Evolutionary conservation across 1,140 invertebrate species (phyloP).

Genomic region (Hycleus cichorii): DNA sequence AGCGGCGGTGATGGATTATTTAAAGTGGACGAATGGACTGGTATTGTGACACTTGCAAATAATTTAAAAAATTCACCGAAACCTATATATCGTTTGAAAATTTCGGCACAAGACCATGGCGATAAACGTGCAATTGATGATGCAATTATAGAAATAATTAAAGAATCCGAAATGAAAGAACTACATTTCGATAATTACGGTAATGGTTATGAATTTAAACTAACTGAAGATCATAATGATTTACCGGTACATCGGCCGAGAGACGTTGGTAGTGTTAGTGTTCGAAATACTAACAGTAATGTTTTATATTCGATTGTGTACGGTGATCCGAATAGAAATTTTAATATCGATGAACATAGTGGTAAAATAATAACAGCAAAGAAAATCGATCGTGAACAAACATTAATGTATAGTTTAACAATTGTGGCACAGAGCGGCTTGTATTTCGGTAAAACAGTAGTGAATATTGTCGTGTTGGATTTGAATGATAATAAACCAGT

Average conservation of each 20-base stretch:
- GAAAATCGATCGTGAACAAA: conserved; percentile 77
- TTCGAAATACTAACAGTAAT: conserved; percentile 42
- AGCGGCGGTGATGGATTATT: conserved; percentile 72
- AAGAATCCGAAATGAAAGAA: conserved; percentile 59
- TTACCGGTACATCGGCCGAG: conserved; percentile 49
- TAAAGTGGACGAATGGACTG: conserved; percentile 66
- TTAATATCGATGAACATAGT: conserved; percentile 69
- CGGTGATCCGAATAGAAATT: conserved; percentile 72
- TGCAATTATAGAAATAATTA: conserved; percentile 74
- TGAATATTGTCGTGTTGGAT: conserved; percentile 80
- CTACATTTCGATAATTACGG: conserved; percentile 65
- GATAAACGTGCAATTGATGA: conserved; percentile 61
- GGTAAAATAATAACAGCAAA: conserved; percentile 73
- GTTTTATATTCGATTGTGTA: conserved; percentile 73
- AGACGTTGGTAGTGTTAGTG: conserved; percentile 68
- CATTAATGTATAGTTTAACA: conserved; percentile 66
- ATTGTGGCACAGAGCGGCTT: conserved; percentile 63
- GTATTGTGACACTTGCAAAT: conserved; percentile 60
- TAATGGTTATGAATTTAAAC: conserved; percentile 67
- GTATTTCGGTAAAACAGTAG: conserved; percentile 61
- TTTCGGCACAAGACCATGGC: conserved; percentile 73
- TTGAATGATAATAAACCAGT: conserved; percentile 86
- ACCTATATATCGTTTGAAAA: conserved; percentile 59
- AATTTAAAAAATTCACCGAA: conserved; percentile 56
- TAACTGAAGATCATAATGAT: conserved; percentile 69